Conservation (phyloP, 1,140 invertebrate genomes). For the Conus ventricosus region DNA sequence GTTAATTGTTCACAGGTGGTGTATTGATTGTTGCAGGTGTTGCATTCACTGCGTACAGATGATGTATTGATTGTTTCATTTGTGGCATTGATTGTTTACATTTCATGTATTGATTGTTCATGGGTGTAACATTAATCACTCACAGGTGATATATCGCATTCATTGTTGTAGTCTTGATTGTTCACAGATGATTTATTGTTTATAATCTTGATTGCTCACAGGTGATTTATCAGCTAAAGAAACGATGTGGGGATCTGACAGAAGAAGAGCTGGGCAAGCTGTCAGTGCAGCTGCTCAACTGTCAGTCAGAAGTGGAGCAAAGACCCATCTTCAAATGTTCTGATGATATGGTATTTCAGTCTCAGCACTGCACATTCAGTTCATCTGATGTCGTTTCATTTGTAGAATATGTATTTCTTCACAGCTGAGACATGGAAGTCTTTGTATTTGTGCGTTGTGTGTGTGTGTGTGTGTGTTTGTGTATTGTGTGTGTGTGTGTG, state of each 20-base stretch:
- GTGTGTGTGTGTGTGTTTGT: too few species aligned
- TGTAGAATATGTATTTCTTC: not conserved
- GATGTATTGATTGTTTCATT: too few species aligned
- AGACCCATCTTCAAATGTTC: conserved; percentile 80
- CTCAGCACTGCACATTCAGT: not conserved
- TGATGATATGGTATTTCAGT: conserved; percentile 78
- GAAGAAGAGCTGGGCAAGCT: conserved; percentile 83
- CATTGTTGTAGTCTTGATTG: too few species aligned
- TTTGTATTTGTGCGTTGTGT: not conserved
- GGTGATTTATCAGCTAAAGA: conserved; percentile 64
- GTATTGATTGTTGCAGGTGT: too few species aligned
- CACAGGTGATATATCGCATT: too few species aligned
- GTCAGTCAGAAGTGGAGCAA: conserved; percentile 81
- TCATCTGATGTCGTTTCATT: conserved; percentile 10
- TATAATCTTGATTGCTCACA: conserved; percentile 4
- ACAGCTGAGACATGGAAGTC: not conserved
- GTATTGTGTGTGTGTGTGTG: too few species aligned
- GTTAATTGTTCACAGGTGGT: too few species aligned
- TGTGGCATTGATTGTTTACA: too few species aligned
- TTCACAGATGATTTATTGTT: too few species aligned
- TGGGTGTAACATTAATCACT: too few species aligned
- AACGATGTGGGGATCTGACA: conserved; percentile 74
- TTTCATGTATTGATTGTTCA: too few species aligned
- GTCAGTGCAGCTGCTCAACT: conserved; percentile 83
- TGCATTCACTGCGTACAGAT: too few species aligned